Conservation (phyloP, 35 echinoderm and acorn worm genomes). For the Heliocidaris tuberculata region DNA sequence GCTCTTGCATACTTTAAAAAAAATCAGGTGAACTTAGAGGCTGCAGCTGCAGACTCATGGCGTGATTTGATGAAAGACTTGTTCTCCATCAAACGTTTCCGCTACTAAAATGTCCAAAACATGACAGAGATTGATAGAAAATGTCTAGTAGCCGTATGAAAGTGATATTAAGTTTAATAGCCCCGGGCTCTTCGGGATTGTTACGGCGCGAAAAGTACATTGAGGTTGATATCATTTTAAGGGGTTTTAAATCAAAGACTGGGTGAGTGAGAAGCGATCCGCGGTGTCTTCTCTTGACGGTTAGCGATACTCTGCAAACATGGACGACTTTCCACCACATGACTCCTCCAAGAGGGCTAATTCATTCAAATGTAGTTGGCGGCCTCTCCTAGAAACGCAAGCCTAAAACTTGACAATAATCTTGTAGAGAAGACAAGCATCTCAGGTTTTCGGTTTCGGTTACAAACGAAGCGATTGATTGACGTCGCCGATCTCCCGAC, state of each 20-base stretch:
- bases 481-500: not conserved
- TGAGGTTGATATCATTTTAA: not conserved
- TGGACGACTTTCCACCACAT: not conserved
- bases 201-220: not conserved
- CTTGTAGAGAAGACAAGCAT: not conserved
- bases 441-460: not conserved
- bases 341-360: not conserved
- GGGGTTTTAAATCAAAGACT: not conserved
- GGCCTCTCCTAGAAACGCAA: not conserved
- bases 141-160: not conserved
- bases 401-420: not conserved
- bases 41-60: not conserved
- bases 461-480: not conserved
- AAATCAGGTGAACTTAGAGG: not conserved
- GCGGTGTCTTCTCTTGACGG: not conserved
- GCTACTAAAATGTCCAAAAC: not conserved
- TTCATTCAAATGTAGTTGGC: not conserved
- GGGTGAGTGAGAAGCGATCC: not conserved
- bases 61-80: not conserved
- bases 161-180: not conserved
- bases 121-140: not conserved
- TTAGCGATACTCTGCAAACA: not conserved
- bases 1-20: not conserved
- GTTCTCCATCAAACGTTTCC: not conserved
- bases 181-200: not conserved